Conservation (phyloP, 2,113 vertebrate species). For the Tupaia tana region DNA sequence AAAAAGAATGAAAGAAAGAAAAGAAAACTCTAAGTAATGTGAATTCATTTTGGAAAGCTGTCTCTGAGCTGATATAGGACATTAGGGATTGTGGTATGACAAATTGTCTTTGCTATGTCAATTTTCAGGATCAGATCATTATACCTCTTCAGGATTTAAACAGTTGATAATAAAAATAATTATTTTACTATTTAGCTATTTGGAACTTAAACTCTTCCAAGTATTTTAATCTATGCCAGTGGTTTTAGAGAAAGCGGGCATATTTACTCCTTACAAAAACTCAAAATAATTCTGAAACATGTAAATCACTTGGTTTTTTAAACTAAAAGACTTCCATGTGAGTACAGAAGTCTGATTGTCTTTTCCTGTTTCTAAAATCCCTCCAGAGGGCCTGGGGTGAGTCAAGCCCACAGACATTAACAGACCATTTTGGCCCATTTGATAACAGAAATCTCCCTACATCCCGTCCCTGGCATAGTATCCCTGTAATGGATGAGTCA, state of each 20-base stretch:
- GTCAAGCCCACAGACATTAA: no score
- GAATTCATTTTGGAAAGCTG: neutral
- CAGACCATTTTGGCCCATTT: no score
- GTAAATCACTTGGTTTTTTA: neutral
- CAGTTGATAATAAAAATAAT: neutral
- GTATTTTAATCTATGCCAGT: neutral
- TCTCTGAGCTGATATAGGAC: neutral
- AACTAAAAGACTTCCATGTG: neutral
- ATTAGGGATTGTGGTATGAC: neutral
- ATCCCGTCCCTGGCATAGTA: no score
- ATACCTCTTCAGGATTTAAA: neutral
- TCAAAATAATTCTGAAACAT: constrained; percentile 9
- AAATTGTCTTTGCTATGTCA: neutral
- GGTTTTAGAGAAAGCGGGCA: neutral
- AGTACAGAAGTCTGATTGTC: no score
- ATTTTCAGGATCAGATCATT: neutral
- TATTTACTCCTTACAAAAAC: neutral
- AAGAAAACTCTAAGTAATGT: neutral
- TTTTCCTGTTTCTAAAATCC: no score
- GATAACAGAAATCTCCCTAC: no score
- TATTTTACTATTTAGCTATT: neutral
- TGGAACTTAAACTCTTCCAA: neutral
- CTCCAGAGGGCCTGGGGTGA: no score
- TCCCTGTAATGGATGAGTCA: no score
- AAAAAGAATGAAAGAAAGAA: no score